Base-by-base conservation (phyloP, 2,113 vertebrate species). In the Gnathonemus longibarbis region DNA sequence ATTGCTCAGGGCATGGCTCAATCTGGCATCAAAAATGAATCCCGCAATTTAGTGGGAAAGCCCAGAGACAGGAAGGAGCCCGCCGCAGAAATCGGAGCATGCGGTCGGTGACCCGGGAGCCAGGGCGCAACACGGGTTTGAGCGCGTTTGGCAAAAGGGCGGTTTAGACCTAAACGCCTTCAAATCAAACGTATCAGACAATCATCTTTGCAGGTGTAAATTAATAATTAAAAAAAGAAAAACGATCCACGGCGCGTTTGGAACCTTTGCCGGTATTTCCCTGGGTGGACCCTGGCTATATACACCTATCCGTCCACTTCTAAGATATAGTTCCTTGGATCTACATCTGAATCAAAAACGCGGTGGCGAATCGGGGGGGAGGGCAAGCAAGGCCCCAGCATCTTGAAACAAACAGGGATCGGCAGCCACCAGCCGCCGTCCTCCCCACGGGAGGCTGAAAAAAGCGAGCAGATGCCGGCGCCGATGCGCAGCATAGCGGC, bases 271-370 rank as follows among this genome's bases (percentile, higher is more conserved):
- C 92, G 89, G 91, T 90, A 88, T 84, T 45, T 62, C 91, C 90
- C 88, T 91, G 90, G 85, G 92, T 39, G 46, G 8, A 39, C 27
- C 31, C n/a, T 21, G 15, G 35, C 10, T 45, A 52, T 52, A n/a
- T 46, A 50, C 46, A 46, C 6, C 27, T 45, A 11, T 89, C 15
- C 1, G 27, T 3, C 10, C 6, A 5, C 17, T 45, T 53, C 48
- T 77, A 19, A 13, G 15, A 27, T 31, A 15, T 19, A 62, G 7
- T 35, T 31, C 94, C 94, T 94, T 93, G 94, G 95, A 92, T 95
- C 92, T 95, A 95, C 95, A 94, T 96, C 96, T 96, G 94, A 95
- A 97, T 97, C 95, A 96, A 95, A 93, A 66, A 21, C 5, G 56
- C 8, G 24, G 3, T n/a, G 56, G 58, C n/a, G 3, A 27, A 31